Evolutionary conservation across 2,113 vertebrate genomes (phyloP), one percentile per base, ranked within the genome.

Genomic region (Manacus vitellinus): DNA sequence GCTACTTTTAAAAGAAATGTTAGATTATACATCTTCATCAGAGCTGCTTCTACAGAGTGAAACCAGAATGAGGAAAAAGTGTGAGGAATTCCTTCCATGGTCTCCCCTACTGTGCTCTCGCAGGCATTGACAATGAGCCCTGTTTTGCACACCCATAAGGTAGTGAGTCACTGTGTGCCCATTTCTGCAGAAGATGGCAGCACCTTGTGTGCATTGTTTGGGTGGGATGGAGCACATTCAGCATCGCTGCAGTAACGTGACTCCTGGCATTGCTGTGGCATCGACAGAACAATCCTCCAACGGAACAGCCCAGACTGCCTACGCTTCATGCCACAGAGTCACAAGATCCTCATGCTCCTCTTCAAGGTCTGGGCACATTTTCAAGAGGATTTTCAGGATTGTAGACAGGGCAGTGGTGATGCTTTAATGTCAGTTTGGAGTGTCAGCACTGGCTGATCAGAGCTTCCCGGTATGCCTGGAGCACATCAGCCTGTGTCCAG

Each of bases 381-480:
- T 94, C 79, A 81, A 94, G 72, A 84, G 83, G 79, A 94, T 88
- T 94, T 90, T 91, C 59, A 59, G 79, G 55, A 92, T 3, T 56
- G 79, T 12, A 62, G 88, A 33, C 51, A 71, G 85, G 72, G 63
- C 2, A 11, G 46, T 43, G 59, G 59, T 43, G 63, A 68, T 88
- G 55, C 35, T 66, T 66, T 74, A 58, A 24, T 0, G 43, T 59
- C 68, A 63, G 0, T 59, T n/a, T 27, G 79, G 72, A 83, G 68
- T 6, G 51, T 71, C 67, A 88, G 75, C 67, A 47, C 55, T 44
- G 76, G 65, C 33, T 43, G 67, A 46, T 54, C 52, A 56, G 59
- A 91, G 85, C 25, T 49, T 23, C 63, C 75, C 0, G 1, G 22
- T 58, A 21, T 6, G 51, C n/a, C 59, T 1, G 6, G 51, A 46